Evolutionary conservation across 2,888 invertebrate genomes (phyloP), one percentile per base, ranked within the genome.

Genomic region (Watsonalla binaria): DNA sequence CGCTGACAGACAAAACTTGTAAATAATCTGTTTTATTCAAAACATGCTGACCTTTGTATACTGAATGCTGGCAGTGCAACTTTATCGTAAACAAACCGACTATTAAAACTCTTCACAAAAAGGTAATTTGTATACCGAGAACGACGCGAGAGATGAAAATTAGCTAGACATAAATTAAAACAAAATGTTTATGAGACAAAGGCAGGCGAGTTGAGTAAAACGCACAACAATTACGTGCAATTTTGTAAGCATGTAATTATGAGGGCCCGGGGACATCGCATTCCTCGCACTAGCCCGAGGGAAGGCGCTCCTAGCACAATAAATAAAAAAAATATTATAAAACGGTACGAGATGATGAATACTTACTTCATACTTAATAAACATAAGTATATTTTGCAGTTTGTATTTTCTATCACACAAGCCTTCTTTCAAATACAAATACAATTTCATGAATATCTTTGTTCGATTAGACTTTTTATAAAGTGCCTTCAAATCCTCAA

Each of bases 201-300:
- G 68, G 65, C 59, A 68, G 65, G 63, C 60, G 63, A 65, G 60
- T 65, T 64, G 62, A 66, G 71, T 70, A 72, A 72, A 73, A 56
- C 58, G 72, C 72, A 68, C 76, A 67, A 65, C 73, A 76, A 79
- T 81, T 82, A 80, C 72, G 66, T 70, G 66, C 74, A 75, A 80
- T 82, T 81, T 76, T 62, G 74, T 67, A 76, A 74, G 74, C 67
- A 74, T 70, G 78, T 76, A 80, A 82, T 84, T 82, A 82, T 74
- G 11, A 63, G 67, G 52, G 66, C 62, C 69, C 72, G 72, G 70
- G 73, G 78, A 80, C 82, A 78, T 74, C 63, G 71, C 66, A 72
- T 42, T 11, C 42, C 42, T 7, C 42, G 42, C 42, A 11, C 42
- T 11, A 42, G 42, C 42, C 11, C 42, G 9, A 5, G 11, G 11